Evolutionary conservation across 1,140 invertebrate species (phyloP).

Genomic region (Philaenus spumarius): DNA sequence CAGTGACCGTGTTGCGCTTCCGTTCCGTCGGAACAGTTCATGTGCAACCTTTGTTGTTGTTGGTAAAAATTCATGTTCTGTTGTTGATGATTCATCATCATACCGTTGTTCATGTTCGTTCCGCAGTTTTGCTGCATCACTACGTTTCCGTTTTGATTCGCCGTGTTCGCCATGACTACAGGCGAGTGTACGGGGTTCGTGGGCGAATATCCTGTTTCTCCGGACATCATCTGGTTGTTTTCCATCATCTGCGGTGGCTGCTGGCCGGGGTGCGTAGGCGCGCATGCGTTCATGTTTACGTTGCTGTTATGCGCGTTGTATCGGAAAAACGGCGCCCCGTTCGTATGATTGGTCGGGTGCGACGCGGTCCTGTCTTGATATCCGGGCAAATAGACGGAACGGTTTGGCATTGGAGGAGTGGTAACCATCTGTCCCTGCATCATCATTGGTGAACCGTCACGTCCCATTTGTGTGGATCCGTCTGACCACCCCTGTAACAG

Average conservation of each 20-base stretch:
- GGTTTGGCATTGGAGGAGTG: background rate
- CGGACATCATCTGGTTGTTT: no score
- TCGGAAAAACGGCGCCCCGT: no score
- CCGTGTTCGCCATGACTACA: background rate
- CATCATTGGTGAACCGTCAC: constrained; percentile 5
- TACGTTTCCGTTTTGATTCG: background rate
- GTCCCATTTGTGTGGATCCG: background rate
- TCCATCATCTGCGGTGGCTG: no score
- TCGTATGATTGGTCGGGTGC: no score
- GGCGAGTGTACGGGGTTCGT: background rate
- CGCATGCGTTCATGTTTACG: no score
- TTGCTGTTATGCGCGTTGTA: no score
- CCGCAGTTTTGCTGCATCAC: background rate
- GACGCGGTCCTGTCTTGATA: background rate
- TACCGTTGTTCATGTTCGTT: background rate
- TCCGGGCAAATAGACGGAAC: background rate
- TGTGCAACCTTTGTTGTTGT: background rate
- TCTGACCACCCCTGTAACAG: constrained; percentile 7
- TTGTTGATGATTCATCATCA: constrained; percentile 9
- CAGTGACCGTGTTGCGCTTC: constrained; percentile 2
- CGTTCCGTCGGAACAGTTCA: background rate
- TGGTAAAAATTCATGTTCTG: background rate
- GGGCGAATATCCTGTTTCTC: no score
- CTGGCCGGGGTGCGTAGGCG: no score
- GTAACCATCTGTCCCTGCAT: background rate